Evolutionary conservation across 2,888 invertebrate genomes (phyloP).

Genomic region (Mythimna pallens): DNA sequence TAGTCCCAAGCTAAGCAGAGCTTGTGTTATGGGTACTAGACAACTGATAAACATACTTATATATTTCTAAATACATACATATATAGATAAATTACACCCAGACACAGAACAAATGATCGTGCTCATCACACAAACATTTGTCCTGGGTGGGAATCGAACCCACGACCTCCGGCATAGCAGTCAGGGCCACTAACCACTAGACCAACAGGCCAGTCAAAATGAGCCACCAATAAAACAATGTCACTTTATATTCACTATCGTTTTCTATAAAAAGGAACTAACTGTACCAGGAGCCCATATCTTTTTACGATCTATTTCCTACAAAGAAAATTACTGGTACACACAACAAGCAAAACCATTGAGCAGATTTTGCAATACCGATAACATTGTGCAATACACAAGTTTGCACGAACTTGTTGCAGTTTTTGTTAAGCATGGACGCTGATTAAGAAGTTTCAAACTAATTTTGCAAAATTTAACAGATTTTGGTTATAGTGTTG

Average conservation of each 20-base stretch:
- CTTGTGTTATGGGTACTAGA: too few species aligned
- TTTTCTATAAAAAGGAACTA: slow-evolving; percentile 13
- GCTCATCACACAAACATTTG: too few species aligned
- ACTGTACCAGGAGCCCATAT: slow-evolving; percentile 28
- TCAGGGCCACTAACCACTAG: too few species aligned
- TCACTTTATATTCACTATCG: slow-evolving; percentile 1
- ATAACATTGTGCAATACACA: slow-evolving; percentile 62
- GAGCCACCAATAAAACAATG: too few species aligned
- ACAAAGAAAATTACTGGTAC: slow-evolving; percentile 42
- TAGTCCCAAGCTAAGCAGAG: too few species aligned
- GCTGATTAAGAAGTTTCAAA: slow-evolving; percentile 62
- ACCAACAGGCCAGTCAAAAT: too few species aligned
- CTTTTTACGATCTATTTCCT: slow-evolving; percentile 47
- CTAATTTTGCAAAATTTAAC: slow-evolving; percentile 62
- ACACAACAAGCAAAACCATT: slow-evolving; percentile 51
- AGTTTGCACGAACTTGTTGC: slow-evolving; percentile 54
- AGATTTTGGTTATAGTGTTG: slow-evolving; percentile 32
- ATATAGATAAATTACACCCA: too few species aligned
- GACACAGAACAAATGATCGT: too few species aligned
- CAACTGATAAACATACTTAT: too few species aligned
- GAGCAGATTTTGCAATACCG: slow-evolving; percentile 43
- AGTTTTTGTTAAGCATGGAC: slow-evolving; percentile 53
- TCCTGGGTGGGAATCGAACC: too few species aligned
- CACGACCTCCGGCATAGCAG: too few species aligned
- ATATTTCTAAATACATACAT: too few species aligned